These are phyloP conservation scores for Cottus gobio DNA, from an alignment of 2,113 vertebrate genomes.

Conservation along the genomic window DNA sequence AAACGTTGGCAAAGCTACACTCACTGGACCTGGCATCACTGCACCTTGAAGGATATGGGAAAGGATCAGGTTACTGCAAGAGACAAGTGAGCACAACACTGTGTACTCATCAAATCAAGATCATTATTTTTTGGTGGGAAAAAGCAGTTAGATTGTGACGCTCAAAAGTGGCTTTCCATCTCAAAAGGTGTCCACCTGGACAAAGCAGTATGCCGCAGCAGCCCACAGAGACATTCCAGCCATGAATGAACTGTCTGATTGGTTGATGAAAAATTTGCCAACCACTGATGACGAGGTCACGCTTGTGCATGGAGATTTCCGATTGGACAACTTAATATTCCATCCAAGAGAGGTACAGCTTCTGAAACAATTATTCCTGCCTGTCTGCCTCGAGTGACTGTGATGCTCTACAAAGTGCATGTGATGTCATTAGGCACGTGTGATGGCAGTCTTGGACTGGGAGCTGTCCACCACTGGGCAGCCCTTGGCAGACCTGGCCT, in stretches of 20 bases:
- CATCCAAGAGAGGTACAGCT: slow-evolving; percentile 90
- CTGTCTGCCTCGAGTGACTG: neutral
- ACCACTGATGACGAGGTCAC: slow-evolving; percentile 84
- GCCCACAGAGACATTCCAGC: slow-evolving; percentile 88
- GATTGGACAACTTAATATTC: slow-evolving; percentile 92
- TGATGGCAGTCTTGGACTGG: slow-evolving; percentile 94
- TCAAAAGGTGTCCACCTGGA: slow-evolving; percentile 91
- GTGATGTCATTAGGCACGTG: slow-evolving; percentile 82
- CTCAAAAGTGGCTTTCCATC: neutral
- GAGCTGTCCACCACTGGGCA: slow-evolving; percentile 94
- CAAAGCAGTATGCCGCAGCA: slow-evolving; percentile 89
- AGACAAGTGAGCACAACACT: slow-evolving; percentile 85
- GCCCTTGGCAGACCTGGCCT: slow-evolving; percentile 89
- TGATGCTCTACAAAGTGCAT: neutral
- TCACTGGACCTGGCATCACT: slow-evolving; percentile 83
- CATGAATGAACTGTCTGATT: slow-evolving; percentile 88
- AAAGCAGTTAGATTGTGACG: neutral
- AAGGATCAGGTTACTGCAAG: slow-evolving; percentile 88
- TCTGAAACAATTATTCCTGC: neutral
- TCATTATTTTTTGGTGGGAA: neutral
- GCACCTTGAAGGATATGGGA: slow-evolving; percentile 86
- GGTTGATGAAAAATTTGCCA: slow-evolving; percentile 90
- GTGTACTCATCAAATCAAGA: neutral
- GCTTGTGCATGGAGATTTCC: slow-evolving; percentile 93
- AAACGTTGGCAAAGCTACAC: slow-evolving; percentile 89